Conservation (phyloP, 2,113 vertebrate species). For the Microcebus lehilahytsara region DNA sequence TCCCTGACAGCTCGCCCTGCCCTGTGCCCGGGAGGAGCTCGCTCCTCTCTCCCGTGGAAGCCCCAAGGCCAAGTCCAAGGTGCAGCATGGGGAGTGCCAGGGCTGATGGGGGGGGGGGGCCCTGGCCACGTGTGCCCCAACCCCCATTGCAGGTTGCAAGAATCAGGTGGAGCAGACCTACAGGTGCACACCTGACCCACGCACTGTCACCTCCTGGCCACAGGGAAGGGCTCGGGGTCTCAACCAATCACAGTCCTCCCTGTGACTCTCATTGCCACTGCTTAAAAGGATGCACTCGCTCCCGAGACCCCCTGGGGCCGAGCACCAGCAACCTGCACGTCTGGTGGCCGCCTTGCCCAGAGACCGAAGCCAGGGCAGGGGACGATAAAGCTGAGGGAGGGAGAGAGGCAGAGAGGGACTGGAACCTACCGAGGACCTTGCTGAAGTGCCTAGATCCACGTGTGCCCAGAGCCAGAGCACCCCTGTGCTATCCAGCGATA, state of each 20-base stretch:
- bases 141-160: background rate
- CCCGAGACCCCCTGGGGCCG: no score
- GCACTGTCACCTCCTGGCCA: background rate
- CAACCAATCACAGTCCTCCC: background rate
- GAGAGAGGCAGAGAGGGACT: background rate
- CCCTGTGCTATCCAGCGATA: background rate
- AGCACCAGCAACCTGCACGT: fast-evolving
- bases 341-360: background rate
- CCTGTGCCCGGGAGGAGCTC: background rate
- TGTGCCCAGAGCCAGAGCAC: background rate
- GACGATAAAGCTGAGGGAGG: background rate
- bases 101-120: background rate
- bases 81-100: background rate
- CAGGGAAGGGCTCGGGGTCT: background rate
- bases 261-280: background rate
- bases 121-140: background rate
- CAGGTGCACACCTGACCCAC: background rate
- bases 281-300: background rate
- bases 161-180: background rate
- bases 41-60: background rate
- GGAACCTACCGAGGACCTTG: background rate
- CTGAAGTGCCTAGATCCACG: background rate
- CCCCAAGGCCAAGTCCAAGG: no score
- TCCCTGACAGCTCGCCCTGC: background rate
- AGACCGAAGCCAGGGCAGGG: background rate